Evolutionary conservation across 2,113 vertebrate species (phyloP).

Genomic region (Cnemophilus loriae): DNA sequence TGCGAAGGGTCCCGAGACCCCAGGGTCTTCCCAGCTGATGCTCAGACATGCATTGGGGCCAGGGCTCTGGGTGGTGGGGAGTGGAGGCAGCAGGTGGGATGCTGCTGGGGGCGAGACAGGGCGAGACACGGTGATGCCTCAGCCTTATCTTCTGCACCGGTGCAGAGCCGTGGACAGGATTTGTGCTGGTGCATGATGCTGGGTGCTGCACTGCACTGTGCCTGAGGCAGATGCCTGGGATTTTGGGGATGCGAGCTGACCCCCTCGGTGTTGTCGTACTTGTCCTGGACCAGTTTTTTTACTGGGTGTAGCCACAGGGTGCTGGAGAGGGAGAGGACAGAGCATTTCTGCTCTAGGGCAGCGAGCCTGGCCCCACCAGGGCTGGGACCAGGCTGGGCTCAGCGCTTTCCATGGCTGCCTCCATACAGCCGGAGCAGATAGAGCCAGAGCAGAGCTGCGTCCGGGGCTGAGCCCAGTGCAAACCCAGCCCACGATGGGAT

Average conservation of each 20-base stretch:
- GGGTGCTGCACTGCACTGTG: neutral
- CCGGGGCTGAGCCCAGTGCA: neutral
- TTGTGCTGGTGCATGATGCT: neutral
- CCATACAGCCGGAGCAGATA: neutral
- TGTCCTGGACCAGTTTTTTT: neutral
- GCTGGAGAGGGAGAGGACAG: neutral
- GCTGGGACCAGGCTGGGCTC: neutral
- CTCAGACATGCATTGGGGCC: neutral
- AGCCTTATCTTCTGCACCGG: neutral
- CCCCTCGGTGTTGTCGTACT: accelerated
- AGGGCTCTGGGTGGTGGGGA: neutral
- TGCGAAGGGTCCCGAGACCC: neutral
- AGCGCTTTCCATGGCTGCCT: accelerated
- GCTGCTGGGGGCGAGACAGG: neutral
- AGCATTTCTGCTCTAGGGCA: neutral
- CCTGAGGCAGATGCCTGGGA: neutral
- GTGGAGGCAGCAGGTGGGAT: neutral
- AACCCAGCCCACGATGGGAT: neutral
- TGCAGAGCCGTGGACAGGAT: neutral
- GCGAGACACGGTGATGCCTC: neutral
- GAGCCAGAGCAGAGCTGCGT: neutral
- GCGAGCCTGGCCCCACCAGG: neutral
- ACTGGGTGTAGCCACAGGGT: neutral
- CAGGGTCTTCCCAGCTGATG: neutral
- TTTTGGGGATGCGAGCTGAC: neutral